Evolutionary conservation across 2,888 invertebrate genomes (phyloP).

Genomic region (Plebejus melissa): DNA sequence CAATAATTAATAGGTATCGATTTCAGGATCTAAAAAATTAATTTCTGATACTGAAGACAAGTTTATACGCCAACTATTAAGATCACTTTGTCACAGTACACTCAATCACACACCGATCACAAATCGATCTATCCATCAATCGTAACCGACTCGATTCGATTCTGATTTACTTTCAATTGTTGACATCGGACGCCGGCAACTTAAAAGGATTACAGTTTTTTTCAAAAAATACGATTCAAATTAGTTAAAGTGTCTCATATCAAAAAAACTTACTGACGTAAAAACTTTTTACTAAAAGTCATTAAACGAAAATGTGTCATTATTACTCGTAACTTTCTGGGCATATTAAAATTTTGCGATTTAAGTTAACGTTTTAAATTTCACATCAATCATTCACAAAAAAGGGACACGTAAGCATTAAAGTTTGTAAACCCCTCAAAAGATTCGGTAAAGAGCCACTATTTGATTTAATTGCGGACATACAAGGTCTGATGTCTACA

Average conservation of each 20-base stretch:
- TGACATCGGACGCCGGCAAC: conserved; percentile 46
- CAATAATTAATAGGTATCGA: too few species aligned
- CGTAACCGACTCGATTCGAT: conserved; percentile 62
- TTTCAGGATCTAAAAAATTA: neutral
- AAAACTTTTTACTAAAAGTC: neutral
- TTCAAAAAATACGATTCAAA: neutral
- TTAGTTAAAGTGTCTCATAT: neutral
- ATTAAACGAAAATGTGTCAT: neutral
- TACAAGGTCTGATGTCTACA: conserved; percentile 34
- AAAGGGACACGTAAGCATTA: conserved; percentile 9
- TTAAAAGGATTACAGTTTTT: conserved; percentile 50
- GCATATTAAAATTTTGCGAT: neutral
- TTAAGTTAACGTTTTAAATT: neutral
- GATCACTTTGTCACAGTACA: conserved; percentile 34
- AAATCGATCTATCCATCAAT: conserved; percentile 60
- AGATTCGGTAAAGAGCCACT: conserved; percentile 23
- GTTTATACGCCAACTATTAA: conserved; percentile 36
- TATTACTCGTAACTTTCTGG: neutral
- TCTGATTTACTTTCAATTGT: conserved; percentile 58
- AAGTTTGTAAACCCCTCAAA: conserved; percentile 23
- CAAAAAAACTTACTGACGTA: neutral
- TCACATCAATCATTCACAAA: conserved; percentile 4
- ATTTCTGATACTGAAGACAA: neutral
- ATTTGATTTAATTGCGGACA: conserved; percentile 29
- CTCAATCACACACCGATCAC: conserved; percentile 53